phyloP scores from a whole-genome alignment of 2,113 vertebrate species.

The Macrotis lagotis region DNA sequence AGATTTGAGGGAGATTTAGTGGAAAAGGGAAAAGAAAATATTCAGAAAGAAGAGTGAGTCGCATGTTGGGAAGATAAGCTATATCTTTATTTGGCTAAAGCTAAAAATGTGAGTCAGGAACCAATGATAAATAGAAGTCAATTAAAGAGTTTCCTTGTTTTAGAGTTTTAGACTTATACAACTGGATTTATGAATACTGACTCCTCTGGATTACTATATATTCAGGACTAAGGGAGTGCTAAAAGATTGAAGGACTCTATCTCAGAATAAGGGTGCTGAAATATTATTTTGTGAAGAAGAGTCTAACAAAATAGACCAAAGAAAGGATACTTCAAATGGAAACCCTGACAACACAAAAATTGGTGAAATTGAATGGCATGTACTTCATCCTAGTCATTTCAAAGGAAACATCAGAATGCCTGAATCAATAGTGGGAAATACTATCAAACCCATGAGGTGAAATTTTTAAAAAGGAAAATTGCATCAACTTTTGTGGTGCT shows the following conservation, averaged over 20 bases:
- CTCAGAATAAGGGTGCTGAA: not conserved
- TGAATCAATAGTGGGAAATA: not conserved
- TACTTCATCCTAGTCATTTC: not conserved
- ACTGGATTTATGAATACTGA: not conserved
- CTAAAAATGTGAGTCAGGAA: not conserved
- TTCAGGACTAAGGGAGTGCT: not conserved
- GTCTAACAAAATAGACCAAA: not conserved
- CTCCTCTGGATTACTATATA: not conserved
- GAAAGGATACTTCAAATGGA: not conserved
- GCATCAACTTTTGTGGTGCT: not conserved
- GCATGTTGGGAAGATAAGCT: not conserved
- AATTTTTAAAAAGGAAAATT: not conserved
- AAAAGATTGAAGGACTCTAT: not conserved
- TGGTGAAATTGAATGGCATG: not conserved
- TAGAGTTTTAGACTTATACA: not conserved
- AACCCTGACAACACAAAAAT: not conserved
- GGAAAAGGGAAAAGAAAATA: not conserved
- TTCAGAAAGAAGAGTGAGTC: not conserved
- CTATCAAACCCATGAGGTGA: not conserved
- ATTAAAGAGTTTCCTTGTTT: not conserved
- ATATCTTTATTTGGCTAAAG: not conserved
- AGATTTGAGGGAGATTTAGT: not conserved
- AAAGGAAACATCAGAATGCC: not conserved
- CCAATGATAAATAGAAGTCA: not conserved
- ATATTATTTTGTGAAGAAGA: not conserved